A percentile compares a stretch with the other conserved stretches of the same genome.
Evolutionary conservation across 2,888 invertebrate species (phyloP).

Genomic region (Drosophila paucipuncta): DNA sequence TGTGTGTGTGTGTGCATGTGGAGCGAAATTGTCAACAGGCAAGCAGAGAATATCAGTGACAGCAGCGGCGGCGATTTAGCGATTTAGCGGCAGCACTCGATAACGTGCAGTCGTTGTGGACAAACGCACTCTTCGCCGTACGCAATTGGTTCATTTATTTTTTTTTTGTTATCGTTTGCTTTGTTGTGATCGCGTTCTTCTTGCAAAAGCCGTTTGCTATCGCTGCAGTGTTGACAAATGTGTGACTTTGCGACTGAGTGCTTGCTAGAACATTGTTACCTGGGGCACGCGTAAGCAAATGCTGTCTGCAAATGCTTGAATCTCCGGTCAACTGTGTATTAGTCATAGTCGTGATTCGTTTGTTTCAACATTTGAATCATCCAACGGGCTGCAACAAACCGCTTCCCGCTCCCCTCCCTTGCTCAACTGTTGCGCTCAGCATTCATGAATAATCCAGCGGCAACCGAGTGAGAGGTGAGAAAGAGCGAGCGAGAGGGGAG

Average conservation of each 20-base stretch:
- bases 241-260: conserved; percentile 15
- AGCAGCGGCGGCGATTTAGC: conserved; percentile 41
- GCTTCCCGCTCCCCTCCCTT: conserved; percentile 6
- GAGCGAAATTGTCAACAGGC: conserved; percentile 61
- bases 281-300: conserved; percentile 22
- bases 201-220: not conserved
- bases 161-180: conserved; percentile 26
- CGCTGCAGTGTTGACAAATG: conserved; percentile 7
- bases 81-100: conserved; percentile 46
- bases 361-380: conserved; percentile 66
- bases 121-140: conserved; percentile 34
- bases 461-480: not conserved
- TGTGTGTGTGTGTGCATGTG: conserved; percentile 10
- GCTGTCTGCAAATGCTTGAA: conserved; percentile 36
- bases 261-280: conserved; percentile 37
- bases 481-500: not conserved
- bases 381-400: conserved; percentile 16
- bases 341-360: conserved; percentile 62
- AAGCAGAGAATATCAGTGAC: conserved; percentile 43
- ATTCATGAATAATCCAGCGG: conserved; percentile 53
- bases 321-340: conserved; percentile 49
- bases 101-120: conserved; percentile 64
- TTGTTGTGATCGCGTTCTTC: conserved; percentile 53
- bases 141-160: conserved; percentile 34
- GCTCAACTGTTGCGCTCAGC: conserved; percentile 23